Base-by-base conservation (phyloP, 92 coral and sea anemone species). In the Siderastrea radians region DNA sequence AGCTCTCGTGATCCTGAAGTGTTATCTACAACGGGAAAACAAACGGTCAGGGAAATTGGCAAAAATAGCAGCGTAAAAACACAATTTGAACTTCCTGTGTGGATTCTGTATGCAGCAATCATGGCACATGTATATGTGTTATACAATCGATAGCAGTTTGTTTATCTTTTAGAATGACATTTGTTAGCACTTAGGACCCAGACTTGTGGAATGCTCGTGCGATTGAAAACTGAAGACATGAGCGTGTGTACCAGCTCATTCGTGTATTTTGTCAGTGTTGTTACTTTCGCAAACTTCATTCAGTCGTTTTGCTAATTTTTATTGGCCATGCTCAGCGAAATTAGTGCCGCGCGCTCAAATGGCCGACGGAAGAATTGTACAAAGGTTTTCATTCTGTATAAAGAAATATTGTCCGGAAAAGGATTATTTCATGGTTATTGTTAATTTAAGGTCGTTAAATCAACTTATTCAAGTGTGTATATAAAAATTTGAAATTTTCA, bases 51-150 rank as follows among this genome's bases (percentile, higher is more conserved):
- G 38, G 7, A 2, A 4, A 3, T 1, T 7, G 1, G 5, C 6
- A 15, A 7, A 43, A 44, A 19, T 45, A 70, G 66, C 59, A 46
- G 12, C 5, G 59, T 13, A 53, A 54, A 55, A 4, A 38, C 47
- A 70, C 78, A 45, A 44, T 82, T 70, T 58, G 87, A 74, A 74
- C 72, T 84, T 84, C 65, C 73, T 74, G 59, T 73, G 80, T 84
- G 87, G 87, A 73, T 62, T 74, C 16, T 84, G 52, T 73, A 50
- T 74, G 72, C 64, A 49, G 81, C 72, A 72, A 74, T 84, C 63
- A 13, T 74, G 8, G 73, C 72, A 49, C 71, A 73, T 64, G 72
- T 73, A 73, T 61, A 6, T 74, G 70, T 70, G 60, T 48, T 72
- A 17, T 73, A 6, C 80, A 60, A 59, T 83, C 79, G 76, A 84